A percentile compares a stretch with the other conserved stretches of the same genome.
Evolutionary conservation across 2,888 invertebrate species (phyloP).

Genomic region (Heliconius cydno): DNA sequence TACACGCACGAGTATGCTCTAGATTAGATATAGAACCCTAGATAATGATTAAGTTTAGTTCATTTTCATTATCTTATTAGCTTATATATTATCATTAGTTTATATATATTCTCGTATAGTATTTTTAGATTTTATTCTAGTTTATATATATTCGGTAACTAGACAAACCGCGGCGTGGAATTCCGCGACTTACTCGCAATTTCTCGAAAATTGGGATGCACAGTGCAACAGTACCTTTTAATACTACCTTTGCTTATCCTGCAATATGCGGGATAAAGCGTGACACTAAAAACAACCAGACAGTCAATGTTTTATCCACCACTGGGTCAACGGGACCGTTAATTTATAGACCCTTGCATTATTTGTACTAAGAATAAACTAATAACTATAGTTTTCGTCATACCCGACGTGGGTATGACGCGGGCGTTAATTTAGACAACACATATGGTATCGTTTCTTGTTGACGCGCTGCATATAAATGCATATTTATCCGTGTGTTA

Average conservation of each 20-base stretch:
- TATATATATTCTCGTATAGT: background rate
- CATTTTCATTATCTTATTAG: background rate
- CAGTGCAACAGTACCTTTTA: background rate
- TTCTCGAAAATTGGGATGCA: too few species aligned
- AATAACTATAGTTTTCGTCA: constrained; percentile 24
- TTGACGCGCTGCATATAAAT: constrained; percentile 18
- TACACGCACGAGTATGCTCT: background rate
- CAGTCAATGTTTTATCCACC: background rate
- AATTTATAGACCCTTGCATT: background rate
- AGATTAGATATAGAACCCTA: background rate
- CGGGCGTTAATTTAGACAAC: constrained; percentile 30
- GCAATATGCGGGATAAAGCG: background rate
- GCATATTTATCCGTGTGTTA: background rate
- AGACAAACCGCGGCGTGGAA: background rate
- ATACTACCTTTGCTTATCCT: too few species aligned
- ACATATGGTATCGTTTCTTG: constrained; percentile 29
- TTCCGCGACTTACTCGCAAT: background rate
- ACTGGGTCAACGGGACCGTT: background rate
- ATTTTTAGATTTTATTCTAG: too few species aligned
- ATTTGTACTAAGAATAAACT: background rate
- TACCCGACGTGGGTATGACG: constrained; percentile 29
- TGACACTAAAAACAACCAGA: background rate
- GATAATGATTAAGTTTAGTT: background rate
- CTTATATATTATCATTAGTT: background rate
- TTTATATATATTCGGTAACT: background rate